Evolutionary conservation across 35 echinoderm and acorn worm species (phyloP).

Genomic region (Holothuria glaberrima): DNA sequence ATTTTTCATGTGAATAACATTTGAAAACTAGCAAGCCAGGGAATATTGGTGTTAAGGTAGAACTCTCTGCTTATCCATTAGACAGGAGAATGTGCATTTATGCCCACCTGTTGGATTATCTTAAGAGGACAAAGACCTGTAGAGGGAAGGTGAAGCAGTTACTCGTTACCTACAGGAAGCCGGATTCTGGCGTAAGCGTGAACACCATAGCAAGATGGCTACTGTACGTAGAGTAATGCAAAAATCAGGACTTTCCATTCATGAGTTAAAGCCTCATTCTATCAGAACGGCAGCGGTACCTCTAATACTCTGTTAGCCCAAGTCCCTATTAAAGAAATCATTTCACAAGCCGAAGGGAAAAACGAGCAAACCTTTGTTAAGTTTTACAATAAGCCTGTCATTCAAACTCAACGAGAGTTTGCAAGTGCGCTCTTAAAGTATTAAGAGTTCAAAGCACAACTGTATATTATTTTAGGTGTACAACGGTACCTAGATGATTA

Average conservation of each 20-base stretch:
- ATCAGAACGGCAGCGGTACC: conserved; percentile 13
- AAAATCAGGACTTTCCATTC: conserved; percentile 37
- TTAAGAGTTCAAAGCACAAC: background rate
- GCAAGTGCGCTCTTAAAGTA: conserved; percentile 10
- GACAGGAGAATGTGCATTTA: conserved; percentile 5
- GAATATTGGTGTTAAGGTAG: background rate
- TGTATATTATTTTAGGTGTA: background rate
- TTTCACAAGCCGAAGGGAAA: conserved; percentile 19
- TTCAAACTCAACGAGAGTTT: conserved; percentile 2
- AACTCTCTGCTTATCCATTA: background rate
- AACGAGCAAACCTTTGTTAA: conserved; percentile 4
- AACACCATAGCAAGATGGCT: conserved; percentile 51
- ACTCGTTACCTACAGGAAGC: conserved; percentile 38
- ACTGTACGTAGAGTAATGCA: conserved; percentile 24
- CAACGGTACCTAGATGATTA: background rate
- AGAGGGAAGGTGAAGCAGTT: conserved; percentile 34
- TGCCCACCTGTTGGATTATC: conserved; percentile 3
- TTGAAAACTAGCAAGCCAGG: conserved; percentile 21
- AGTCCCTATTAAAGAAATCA: background rate
- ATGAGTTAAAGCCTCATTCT: conserved; percentile 30
- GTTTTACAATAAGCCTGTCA: conserved; percentile 15
- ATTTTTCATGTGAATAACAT: background rate
- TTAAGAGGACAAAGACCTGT: conserved; percentile 28
- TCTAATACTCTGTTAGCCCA: background rate
- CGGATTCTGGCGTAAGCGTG: background rate